Evolutionary conservation across 2,888 invertebrate species (phyloP).

Genomic region (Eudasyphora cyanicolor): DNA sequence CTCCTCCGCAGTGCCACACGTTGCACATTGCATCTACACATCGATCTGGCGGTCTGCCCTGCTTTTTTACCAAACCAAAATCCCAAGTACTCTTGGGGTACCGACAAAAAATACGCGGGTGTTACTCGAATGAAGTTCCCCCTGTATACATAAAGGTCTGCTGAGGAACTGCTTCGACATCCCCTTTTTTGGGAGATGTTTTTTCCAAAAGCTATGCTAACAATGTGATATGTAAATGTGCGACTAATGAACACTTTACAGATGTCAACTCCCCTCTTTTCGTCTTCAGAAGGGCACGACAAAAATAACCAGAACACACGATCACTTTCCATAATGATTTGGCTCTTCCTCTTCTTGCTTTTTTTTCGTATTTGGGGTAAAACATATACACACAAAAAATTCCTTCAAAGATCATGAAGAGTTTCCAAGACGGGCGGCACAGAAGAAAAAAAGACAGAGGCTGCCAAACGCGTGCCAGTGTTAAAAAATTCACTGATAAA

Average conservation of each 20-base stretch:
- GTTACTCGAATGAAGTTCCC: not conserved
- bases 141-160: not conserved
- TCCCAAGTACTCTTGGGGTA: not conserved
- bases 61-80: not conserved
- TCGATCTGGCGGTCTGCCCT: not conserved
- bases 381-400: constrained; percentile 14
- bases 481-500: constrained; percentile 26
- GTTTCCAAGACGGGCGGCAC: too few relatives aligned
- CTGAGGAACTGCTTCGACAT: not conserved
- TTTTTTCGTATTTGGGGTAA: not conserved
- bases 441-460: constrained; percentile 48
- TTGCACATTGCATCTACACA: constrained; percentile 33
- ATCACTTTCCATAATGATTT: constrained; percentile 16
- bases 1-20: constrained; percentile 55
- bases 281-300: not conserved
- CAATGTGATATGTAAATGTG: constrained; percentile 78
- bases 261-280: constrained; percentile 55
- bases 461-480: constrained; percentile 59
- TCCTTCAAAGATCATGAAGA: not conserved
- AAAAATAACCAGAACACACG: constrained; percentile 55
- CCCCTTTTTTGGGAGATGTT: not conserved
- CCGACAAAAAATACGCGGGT: constrained; percentile 10
- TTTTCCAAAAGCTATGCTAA: constrained; percentile 63
- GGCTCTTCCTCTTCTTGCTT: not conserved
- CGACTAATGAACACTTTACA: constrained; percentile 77